These are phyloP conservation scores for Platyscapa corneri DNA, from an alignment of 1,140 invertebrate species.

Conservation along the genomic window DNA sequence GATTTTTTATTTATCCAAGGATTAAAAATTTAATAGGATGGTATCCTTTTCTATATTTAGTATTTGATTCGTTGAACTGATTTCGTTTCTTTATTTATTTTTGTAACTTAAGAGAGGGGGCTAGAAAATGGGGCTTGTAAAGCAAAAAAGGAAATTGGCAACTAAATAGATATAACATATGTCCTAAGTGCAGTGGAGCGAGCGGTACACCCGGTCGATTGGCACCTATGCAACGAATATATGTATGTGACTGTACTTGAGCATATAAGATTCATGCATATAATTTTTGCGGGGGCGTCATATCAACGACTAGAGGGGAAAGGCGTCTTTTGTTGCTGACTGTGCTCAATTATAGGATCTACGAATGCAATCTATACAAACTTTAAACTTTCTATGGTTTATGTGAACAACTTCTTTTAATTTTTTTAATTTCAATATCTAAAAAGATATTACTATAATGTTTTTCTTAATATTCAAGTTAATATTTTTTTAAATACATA, in stretches of 20 bases:
- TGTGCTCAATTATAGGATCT: not conserved
- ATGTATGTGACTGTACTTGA: not conserved
- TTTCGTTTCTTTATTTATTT: too few relatives aligned
- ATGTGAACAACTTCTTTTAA: not conserved
- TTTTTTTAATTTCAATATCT: too few relatives aligned
- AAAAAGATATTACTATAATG: too few relatives aligned
- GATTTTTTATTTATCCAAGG: too few relatives aligned
- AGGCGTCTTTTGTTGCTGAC: not conserved
- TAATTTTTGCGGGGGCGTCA: conserved; percentile 16
- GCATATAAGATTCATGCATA: not conserved
- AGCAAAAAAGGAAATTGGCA: not conserved
- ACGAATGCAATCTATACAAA: not conserved
- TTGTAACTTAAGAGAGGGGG: not conserved
- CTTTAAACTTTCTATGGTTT: not conserved
- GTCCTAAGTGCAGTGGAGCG: not conserved
- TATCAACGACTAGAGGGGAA: conserved; percentile 15
- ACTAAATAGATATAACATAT: not conserved
- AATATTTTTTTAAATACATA: too few relatives aligned
- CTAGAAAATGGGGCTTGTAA: too few relatives aligned
- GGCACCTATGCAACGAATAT: not conserved
- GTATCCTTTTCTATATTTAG: too few relatives aligned
- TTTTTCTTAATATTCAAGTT: too few relatives aligned
- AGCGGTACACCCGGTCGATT: not conserved
- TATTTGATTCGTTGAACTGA: too few relatives aligned
- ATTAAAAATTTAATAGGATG: too few relatives aligned